These are phyloP conservation scores for Coboldia fuscipes DNA, from an alignment of 1,140 invertebrate genomes.

Conservation along the genomic window DNA sequence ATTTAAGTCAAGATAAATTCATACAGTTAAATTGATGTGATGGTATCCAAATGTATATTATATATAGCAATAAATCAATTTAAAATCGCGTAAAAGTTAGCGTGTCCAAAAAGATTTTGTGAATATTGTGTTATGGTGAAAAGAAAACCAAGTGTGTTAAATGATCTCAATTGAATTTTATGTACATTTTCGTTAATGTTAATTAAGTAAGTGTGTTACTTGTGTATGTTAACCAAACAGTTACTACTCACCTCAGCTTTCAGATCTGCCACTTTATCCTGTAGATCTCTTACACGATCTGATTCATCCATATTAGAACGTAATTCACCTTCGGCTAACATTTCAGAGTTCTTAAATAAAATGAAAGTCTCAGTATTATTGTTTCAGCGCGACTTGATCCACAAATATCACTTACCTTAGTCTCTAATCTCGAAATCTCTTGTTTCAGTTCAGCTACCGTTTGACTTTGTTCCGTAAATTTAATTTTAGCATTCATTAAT, in stretches of 20 bases:
- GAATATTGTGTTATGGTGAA: too few relatives aligned
- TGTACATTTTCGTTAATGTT: too few relatives aligned
- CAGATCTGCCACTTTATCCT: conserved; percentile 75
- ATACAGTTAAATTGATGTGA: too few relatives aligned
- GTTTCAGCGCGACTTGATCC: too few relatives aligned
- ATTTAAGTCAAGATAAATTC: too few relatives aligned
- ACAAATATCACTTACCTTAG: conserved; percentile 40
- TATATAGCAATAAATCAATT: too few relatives aligned
- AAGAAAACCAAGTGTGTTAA: too few relatives aligned
- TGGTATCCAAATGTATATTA: too few relatives aligned
- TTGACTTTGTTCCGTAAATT: conserved; percentile 86
- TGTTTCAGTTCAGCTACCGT: conserved; percentile 85
- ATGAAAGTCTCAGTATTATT: conserved; percentile 4
- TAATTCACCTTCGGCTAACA: conserved; percentile 72
- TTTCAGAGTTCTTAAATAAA: conserved; percentile 63
- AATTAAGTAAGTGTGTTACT: background rate
- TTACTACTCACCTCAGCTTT: conserved; percentile 64
- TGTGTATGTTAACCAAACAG: background rate
- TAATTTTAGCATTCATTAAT: conserved; percentile 79
- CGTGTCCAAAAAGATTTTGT: too few relatives aligned
- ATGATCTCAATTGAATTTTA: too few relatives aligned
- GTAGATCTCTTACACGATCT: conserved; percentile 64
- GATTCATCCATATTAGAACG: conserved; percentile 59
- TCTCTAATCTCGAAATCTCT: conserved; percentile 81
- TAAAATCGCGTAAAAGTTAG: too few relatives aligned